Base-by-base conservation (phyloP, 2,888 invertebrate species). In the Brachypalpus laphriformis region DNA sequence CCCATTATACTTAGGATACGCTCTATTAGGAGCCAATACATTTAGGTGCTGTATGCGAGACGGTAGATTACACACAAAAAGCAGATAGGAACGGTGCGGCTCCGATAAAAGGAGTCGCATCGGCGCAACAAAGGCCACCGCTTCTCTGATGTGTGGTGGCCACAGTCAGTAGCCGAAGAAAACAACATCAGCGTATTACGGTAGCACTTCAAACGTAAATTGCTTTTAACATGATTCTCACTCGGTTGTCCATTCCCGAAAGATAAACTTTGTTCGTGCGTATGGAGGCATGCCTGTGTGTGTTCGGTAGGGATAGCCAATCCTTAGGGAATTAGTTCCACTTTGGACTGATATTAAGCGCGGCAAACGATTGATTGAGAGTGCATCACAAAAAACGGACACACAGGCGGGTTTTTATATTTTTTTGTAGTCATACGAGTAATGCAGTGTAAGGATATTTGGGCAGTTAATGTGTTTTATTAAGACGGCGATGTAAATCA, bases 191-290 rank as follows among this genome's bases (percentile, higher is more conserved):
- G 90, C 90, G 90, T 90, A 90, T 91, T 89, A 90, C 90, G 89
- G 90, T 90, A 90, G 90, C 90, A 89, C 88, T 89, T 90, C 89
- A 89, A 90, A 90, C 90, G 90, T 91, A 91, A 90, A 90, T 90
- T 90, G 90, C 90, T 90, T 91, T 91, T 90, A 85, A 81, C 85
- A 85, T 85, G 81, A 81, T 85, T 81, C 76, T 81, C 85, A 81
- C 75, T 85, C 81, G 85, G 81, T 71, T 85, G 75, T 85, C 66
- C 81, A 61, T 65, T 81, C 65, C 56, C 75, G 51, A 54, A 57
- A 85, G 81, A 85, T 81, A 81, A 81, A 75, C 54, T 61, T 70
- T 45, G 34, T 65, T 49, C 57, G 77, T 66, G 72, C 34, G 34
- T 34, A 9, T 9, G 9, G 8, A 2, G 34, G 31, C 8, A 8